Evolutionary conservation across 2,797 vertebrate genomes (phyloP), one percentile per base, ranked within the genome.

Genomic region (Numenius phaeopus): DNA sequence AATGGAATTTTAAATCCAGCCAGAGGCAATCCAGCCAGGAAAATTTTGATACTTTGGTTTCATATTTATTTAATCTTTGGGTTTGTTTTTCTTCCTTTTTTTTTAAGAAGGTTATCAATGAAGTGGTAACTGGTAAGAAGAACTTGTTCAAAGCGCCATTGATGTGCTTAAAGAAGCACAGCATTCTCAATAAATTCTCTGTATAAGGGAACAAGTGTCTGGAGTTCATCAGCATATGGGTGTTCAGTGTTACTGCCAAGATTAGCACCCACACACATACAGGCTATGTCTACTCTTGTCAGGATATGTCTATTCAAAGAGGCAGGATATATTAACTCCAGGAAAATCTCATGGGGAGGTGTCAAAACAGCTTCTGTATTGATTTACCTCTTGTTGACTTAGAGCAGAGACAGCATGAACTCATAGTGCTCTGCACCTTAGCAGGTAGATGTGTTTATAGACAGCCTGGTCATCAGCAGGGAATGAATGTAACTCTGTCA

Each of bases 1-100:
- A 94, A 91, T 87, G 87, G 95, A 96, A 97, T 97, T 95, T 95
- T 89, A 96, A 97, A 91, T 87, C 91, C 52, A 90, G 84, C 85
- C 91, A 90, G 86, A 77, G 75, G 93, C 80, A 95, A 79, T 23
- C 14, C 58, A 94, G 80, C 32, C 61, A 84, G 69, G 78, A 83
- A 71, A 89, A 90, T 67, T 52, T 59, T 67, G 27, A 58, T 94
- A 46, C 61, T 95, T 97, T 96, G 52, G 19, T 83, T 87, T 93
- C 40, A 49, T 77, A 73, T 90, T 93, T 94, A 91, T 95, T 88
- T 94, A 83, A 89, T 84, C 59, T 96, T 95, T 87, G 52, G 46
- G 10, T 81, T 84, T 90, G 44, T 77, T 96, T 96, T 97, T 77
- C 62, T 92, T 83, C 39, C 32, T 85, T 70, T 71, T 95, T 95